Conservation (phyloP, 92 coral and sea anemone genomes). For the Zoanthus gigantus region DNA sequence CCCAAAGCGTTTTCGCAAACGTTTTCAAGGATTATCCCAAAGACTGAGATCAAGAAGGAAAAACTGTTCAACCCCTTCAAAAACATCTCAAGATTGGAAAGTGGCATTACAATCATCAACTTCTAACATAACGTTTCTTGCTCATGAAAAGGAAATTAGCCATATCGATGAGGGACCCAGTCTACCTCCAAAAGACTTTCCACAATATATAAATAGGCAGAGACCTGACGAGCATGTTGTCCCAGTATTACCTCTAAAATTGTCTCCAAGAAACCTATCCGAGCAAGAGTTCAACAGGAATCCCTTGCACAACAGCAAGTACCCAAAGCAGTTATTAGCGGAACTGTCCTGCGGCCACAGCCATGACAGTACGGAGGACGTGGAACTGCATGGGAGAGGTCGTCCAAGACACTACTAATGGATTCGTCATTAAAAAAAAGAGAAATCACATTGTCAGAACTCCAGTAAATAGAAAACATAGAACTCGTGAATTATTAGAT, state of each 20-base stretch:
- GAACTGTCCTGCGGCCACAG: background rate
- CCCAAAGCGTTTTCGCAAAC: constrained; percentile 21
- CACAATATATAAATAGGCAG: background rate
- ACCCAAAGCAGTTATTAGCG: background rate
- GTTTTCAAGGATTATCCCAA: constrained; percentile 20
- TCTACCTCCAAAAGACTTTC: background rate
- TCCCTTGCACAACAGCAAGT: background rate
- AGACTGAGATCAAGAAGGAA: background rate
- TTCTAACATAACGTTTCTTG: background rate
- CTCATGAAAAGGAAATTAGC: background rate
- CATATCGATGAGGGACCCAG: background rate
- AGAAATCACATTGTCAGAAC: too few species aligned
- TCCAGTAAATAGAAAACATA: too few species aligned
- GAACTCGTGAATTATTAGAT: too few species aligned
- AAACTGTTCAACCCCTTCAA: background rate
- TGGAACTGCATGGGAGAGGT: background rate
- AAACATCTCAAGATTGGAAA: background rate
- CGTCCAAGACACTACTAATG: too few species aligned
- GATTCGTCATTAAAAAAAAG: too few species aligned
- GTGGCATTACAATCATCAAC: background rate
- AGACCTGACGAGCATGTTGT: background rate
- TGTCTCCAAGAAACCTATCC: background rate
- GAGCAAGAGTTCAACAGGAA: background rate
- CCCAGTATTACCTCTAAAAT: background rate
- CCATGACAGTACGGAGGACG: background rate